A percentile compares a stretch with the other conserved stretches of the same genome.
These are phyloP conservation scores for Bibio marci DNA, from an alignment of 2,888 invertebrate genomes.

Conservation along the genomic window DNA sequence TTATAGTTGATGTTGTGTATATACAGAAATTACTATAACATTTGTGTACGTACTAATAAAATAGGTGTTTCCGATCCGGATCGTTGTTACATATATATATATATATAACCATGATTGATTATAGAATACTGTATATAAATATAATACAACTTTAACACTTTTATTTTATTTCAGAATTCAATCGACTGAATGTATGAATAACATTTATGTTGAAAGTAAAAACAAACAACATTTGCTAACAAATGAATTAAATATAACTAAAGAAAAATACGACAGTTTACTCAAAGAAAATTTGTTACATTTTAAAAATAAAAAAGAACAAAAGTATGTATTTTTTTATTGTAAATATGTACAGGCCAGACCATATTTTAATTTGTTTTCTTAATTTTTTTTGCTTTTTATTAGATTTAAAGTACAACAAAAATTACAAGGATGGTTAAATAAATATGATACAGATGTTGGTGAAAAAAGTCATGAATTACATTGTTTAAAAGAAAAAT, in stretches of 20 bases:
- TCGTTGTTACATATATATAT: too few relatives aligned
- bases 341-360: not conserved
- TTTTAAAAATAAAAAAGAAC: slow-evolving; percentile 17
- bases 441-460: slow-evolving; percentile 22
- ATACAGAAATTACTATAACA: too few relatives aligned
- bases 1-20: too few relatives aligned
- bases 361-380: slow-evolving; percentile 1
- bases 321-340: slow-evolving; percentile 17
- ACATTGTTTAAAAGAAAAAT: slow-evolving; percentile 14
- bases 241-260: slow-evolving; percentile 13
- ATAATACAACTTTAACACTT: too few relatives aligned
- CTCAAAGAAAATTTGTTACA: slow-evolving; percentile 12
- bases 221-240: slow-evolving; percentile 15
- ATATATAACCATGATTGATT: too few relatives aligned
- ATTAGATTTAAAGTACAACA: slow-evolving; percentile 20
- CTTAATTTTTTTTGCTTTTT: not conserved
- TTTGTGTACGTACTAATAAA: too few relatives aligned
- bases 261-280: slow-evolving; percentile 11
- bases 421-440: slow-evolving; percentile 19
- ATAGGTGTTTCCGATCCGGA: too few relatives aligned
- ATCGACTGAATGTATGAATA: slow-evolving; percentile 13
- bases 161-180: slow-evolving; percentile 14
- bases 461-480: slow-evolving; percentile 20
- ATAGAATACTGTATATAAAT: too few relatives aligned
- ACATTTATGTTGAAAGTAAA: slow-evolving; percentile 13